Evolutionary conservation across 1,140 invertebrate genomes (phyloP), one percentile per base, ranked within the genome.

Genomic region (Megalopta genalis): DNA sequence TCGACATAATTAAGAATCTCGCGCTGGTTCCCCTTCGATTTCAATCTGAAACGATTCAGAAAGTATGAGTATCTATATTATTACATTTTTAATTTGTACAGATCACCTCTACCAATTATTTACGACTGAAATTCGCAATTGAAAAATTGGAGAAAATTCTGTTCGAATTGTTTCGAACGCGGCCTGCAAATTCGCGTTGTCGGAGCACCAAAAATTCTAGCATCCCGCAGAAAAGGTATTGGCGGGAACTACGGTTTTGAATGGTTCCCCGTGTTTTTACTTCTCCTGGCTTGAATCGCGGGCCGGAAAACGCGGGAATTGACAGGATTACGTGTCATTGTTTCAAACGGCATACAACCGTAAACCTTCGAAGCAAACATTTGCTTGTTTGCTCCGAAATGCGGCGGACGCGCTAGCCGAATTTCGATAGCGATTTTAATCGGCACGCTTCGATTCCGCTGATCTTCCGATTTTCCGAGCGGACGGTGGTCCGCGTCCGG

Each of bases 361-460:
- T 77, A 62, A 70, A 77, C 39, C 74, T 32, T 49, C 9, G 14
- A 25, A 62, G 7, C 16, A 70, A 77, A 69, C 37, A 77, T 77
- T 77, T 77, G 42, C 21, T 62, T 62, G 66, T 69, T 77, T 62
- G 4, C 42, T 49, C 32, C 25, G 23, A 32, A 54, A 57, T 64
- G 42, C 25, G 64, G 54, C 42, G 2, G 8, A 0, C 5, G 37
- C 10, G 37, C 69, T 37, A n/a, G 37, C 42, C 27, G 16, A 25
- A 62, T 49, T 62, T 49, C 14, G 23, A 25, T 21, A 0, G 0
- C 27, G 66, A 37, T 18, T 37, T 46, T 49, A 14, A 6, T 32
- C 18, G 27, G 25, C 10, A 9, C 39, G 2, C 0, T 49, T 32
- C 7, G 39, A 1, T 69, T 60, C 25, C 25, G 1, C 4, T n/a